A percentile compares a stretch with the other conserved stretches of the same genome.
These are phyloP conservation scores for Phasianus colchicus DNA, from an alignment of 2,113 vertebrate species.

Conservation along the genomic window DNA sequence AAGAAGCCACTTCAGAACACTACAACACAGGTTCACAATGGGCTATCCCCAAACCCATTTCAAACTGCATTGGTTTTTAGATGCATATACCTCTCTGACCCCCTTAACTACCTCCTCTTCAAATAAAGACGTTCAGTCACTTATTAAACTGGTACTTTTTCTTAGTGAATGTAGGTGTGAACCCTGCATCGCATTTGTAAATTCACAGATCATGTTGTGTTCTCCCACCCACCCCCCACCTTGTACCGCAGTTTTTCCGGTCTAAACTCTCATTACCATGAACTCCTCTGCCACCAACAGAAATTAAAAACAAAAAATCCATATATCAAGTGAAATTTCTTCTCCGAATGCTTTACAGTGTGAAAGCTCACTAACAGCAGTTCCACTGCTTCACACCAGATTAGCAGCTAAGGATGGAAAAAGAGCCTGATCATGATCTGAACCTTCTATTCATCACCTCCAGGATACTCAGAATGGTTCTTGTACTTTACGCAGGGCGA, in stretches of 20 bases:
- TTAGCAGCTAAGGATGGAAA: background rate
- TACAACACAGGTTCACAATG: background rate
- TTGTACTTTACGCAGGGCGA: background rate
- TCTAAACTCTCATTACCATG: background rate
- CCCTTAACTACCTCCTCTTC: background rate
- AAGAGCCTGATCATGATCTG: background rate
- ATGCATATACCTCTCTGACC: background rate
- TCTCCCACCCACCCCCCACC: background rate
- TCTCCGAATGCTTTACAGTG: background rate
- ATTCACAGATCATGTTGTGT: background rate
- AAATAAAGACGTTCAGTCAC: background rate
- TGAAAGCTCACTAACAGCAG: background rate
- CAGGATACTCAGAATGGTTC: background rate
- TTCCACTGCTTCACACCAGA: background rate
- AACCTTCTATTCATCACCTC: background rate
- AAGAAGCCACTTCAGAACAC: background rate
- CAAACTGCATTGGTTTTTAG: background rate
- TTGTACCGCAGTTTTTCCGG: background rate
- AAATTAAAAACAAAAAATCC: background rate
- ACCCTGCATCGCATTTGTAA: background rate
- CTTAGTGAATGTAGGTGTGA: background rate
- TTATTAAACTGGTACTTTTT: background rate
- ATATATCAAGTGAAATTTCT: background rate
- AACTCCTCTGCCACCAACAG: background rate
- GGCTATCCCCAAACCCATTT: background rate